These are phyloP conservation scores for Pristionchus fissidentatus DNA, from an alignment of 2,888 invertebrate genomes.

Conservation along the genomic window DNA sequence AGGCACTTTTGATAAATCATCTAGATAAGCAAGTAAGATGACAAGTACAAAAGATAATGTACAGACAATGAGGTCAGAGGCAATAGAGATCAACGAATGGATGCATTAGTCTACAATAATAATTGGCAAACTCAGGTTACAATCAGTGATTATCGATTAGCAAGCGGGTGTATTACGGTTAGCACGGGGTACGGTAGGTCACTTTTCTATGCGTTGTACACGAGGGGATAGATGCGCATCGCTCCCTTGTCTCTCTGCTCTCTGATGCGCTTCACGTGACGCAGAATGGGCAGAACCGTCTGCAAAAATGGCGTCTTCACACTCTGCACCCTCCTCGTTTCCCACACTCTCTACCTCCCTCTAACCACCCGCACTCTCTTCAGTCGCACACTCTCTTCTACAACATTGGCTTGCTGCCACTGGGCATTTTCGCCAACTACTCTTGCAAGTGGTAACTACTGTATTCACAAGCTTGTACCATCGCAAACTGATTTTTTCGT, in stretches of 20 bases:
- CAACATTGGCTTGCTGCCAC: no score
- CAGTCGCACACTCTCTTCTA: no score
- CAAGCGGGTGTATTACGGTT: not conserved
- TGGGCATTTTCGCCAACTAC: no score
- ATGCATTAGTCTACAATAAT: not conserved
- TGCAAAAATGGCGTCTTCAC: not conserved
- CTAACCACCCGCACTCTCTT: no score
- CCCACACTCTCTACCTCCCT: no score
- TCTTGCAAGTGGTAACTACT: no score
- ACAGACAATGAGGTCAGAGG: not conserved
- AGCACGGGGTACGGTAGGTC: not conserved
- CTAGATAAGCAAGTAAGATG: no score
- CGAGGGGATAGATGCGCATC: constrained; percentile 30
- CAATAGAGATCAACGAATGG: not conserved
- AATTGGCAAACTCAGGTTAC: not conserved
- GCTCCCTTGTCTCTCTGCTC: constrained; percentile 34
- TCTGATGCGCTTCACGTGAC: not conserved
- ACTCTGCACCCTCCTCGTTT: not conserved
- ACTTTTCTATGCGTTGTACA: no score
- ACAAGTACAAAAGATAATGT: no score
- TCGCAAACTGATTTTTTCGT: not conserved
- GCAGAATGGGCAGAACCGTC: constrained; percentile 37
- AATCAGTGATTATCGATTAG: not conserved
- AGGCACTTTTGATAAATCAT: no score
- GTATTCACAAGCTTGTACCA: no score